Percentiles rank a stretch among this genome's conserved stretches.
phyloP scores from a whole-genome alignment of 2,888 invertebrate genomes.

The Geotrupes spiniger region DNA sequence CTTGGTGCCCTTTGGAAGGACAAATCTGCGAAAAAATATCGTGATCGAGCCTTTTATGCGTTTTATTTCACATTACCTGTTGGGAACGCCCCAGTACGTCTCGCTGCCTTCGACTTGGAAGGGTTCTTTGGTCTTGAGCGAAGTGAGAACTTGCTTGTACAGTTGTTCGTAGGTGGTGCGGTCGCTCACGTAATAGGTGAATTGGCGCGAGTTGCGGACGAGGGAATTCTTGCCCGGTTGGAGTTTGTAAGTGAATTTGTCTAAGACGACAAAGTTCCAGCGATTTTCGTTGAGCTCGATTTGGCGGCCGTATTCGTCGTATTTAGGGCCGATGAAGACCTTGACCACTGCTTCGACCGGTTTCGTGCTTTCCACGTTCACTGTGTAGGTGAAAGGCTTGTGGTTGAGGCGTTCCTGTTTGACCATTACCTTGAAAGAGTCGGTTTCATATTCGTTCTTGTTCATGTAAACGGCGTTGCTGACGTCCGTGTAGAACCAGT shows the following conservation, averaged over 20 bases:
- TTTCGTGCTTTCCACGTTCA: slow-evolving; percentile 58
- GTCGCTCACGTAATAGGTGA: slow-evolving; percentile 61
- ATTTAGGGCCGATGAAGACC: slow-evolving; percentile 68
- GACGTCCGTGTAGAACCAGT: slow-evolving; percentile 64
- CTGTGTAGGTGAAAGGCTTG: slow-evolving; percentile 59
- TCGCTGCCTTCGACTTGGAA: slow-evolving; percentile 56
- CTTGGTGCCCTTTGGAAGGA: slow-evolving; percentile 66
- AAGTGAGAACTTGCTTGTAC: slow-evolving; percentile 60
- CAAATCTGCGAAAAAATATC: slow-evolving; percentile 44
- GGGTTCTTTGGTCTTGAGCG: slow-evolving; percentile 53
- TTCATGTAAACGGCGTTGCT: slow-evolving; percentile 58
- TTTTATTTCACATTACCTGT: slow-evolving; percentile 38
- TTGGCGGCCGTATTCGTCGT: slow-evolving; percentile 57
- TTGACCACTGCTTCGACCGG: slow-evolving; percentile 62
- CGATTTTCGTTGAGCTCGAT: slow-evolving; percentile 60
- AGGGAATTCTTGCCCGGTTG: slow-evolving; percentile 61
- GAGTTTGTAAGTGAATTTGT: slow-evolving; percentile 59
- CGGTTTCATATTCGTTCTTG: slow-evolving; percentile 48
- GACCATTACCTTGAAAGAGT: slow-evolving; percentile 53
- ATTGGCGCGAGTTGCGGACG: slow-evolving; percentile 51
- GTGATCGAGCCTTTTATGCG: neutral
- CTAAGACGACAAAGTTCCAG: slow-evolving; percentile 63
- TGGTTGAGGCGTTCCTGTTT: slow-evolving; percentile 65
- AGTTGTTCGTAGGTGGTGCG: slow-evolving; percentile 62
- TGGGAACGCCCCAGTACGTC: slow-evolving; percentile 67